Percentiles rank a stretch among this genome's conserved stretches.
phyloP scores from a whole-genome alignment of 1,140 invertebrate genomes.

The Diachasma alloeum region DNA sequence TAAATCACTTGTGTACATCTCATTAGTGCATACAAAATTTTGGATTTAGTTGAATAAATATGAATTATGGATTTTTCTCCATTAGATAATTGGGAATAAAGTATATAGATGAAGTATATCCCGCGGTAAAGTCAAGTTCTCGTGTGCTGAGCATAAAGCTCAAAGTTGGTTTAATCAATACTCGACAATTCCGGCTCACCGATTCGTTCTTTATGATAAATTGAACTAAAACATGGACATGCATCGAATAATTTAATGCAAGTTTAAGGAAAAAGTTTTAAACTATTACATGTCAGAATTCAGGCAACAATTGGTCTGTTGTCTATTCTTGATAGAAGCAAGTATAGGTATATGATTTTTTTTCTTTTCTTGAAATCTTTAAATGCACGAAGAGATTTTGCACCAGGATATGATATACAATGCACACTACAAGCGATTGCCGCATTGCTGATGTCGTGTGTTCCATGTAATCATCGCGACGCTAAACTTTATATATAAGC shows the following conservation, averaged over 20 bases:
- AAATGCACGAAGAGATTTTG: too few relatives aligned
- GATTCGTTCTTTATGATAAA: background rate
- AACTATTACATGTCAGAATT: too few relatives aligned
- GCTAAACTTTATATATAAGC: background rate
- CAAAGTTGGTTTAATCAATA: background rate
- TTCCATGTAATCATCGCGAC: slow-evolving; percentile 40
- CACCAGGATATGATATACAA: background rate
- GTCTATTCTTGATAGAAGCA: too few relatives aligned
- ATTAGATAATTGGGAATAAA: too few relatives aligned
- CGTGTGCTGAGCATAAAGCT: background rate
- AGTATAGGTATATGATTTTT: too few relatives aligned
- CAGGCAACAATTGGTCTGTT: too few relatives aligned
- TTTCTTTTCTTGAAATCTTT: background rate
- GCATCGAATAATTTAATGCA: too few relatives aligned
- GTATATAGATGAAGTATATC: background rate
- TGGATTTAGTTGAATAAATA: too few relatives aligned
- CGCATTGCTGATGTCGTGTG: slow-evolving; percentile 61
- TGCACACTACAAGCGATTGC: slow-evolving; percentile 37
- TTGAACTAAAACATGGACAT: background rate
- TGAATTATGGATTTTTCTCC: too few relatives aligned
- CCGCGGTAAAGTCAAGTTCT: background rate
- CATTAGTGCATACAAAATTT: too few relatives aligned
- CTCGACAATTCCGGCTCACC: background rate
- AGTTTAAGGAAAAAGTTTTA: too few relatives aligned
- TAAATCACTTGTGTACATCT: too few relatives aligned